These are phyloP conservation scores for Epiblema foenella DNA, from an alignment of 2,888 invertebrate species.

Conservation along the genomic window DNA sequence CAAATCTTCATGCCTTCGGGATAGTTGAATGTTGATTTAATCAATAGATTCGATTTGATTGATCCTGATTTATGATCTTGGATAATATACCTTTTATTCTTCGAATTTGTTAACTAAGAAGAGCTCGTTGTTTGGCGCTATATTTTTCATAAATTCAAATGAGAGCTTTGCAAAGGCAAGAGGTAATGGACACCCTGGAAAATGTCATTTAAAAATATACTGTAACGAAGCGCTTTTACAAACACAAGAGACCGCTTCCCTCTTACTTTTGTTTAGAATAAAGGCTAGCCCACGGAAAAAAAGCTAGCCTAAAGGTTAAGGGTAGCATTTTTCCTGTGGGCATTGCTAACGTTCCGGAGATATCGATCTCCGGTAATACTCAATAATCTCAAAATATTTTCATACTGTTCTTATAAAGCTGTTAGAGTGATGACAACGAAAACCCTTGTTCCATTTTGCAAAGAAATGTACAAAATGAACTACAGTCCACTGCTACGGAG, in stretches of 20 bases:
- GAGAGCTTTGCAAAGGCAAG: neutral
- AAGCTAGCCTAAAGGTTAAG: too few species aligned
- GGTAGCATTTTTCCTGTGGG: too few species aligned
- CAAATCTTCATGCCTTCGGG: conserved; percentile 3
- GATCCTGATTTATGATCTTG: neutral
- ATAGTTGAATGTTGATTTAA: conserved; percentile 13
- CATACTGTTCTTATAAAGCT: neutral
- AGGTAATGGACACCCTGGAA: neutral
- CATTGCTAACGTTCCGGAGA: too few species aligned
- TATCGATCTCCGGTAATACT: neutral
- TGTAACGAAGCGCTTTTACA: neutral
- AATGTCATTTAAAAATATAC: conserved; percentile 1
- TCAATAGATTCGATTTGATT: neutral
- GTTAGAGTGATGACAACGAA: neutral
- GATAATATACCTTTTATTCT: neutral
- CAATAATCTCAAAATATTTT: neutral
- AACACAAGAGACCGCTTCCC: neutral
- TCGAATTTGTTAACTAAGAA: neutral
- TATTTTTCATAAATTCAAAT: neutral
- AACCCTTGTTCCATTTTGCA: neutral
- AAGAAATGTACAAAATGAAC: neutral
- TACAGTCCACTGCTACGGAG: neutral
- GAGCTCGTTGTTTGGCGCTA: neutral
- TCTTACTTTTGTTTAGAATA: neutral
- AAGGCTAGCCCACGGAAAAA: too few species aligned